Conservation (phyloP, 2,113 vertebrate species). For the Anhinga rufa region DNA sequence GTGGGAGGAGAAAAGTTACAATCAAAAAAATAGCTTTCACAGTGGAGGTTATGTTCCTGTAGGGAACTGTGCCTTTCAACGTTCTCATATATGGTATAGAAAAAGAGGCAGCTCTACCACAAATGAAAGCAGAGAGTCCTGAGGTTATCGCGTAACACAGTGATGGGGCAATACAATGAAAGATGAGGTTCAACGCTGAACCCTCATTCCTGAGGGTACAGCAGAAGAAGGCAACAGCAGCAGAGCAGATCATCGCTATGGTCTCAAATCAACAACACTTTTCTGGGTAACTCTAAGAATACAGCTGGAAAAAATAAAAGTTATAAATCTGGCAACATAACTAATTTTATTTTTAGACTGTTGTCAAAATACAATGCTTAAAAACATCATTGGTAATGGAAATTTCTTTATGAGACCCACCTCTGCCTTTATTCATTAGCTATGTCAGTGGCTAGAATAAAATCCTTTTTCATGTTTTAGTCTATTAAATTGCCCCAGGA, state of each 20-base stretch:
- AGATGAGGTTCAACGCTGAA: background rate
- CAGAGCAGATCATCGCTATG: background rate
- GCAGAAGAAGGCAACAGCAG: background rate
- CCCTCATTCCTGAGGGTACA: background rate
- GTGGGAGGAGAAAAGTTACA: background rate
- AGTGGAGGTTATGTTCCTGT: background rate
- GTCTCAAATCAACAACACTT: background rate
- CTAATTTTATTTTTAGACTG: slow-evolving; percentile 13
- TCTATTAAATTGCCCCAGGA: background rate
- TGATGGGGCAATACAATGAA: background rate
- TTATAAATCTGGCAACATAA: background rate
- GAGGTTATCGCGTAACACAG: background rate
- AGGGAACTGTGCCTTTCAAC: background rate
- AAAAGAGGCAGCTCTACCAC: background rate
- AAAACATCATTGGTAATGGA: slow-evolving; percentile 26
- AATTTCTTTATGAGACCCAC: slow-evolving; percentile 4
- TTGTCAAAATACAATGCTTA: background rate
- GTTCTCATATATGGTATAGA: background rate
- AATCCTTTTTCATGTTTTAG: background rate
- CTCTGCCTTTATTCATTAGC: background rate
- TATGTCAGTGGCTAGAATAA: background rate
- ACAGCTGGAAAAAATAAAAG: background rate
- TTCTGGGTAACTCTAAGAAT: background rate
- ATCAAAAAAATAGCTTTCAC: background rate
- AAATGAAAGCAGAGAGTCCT: background rate